Base-by-base conservation (phyloP, 1,140 invertebrate genomes). In the Danaus plexippus region DNA sequence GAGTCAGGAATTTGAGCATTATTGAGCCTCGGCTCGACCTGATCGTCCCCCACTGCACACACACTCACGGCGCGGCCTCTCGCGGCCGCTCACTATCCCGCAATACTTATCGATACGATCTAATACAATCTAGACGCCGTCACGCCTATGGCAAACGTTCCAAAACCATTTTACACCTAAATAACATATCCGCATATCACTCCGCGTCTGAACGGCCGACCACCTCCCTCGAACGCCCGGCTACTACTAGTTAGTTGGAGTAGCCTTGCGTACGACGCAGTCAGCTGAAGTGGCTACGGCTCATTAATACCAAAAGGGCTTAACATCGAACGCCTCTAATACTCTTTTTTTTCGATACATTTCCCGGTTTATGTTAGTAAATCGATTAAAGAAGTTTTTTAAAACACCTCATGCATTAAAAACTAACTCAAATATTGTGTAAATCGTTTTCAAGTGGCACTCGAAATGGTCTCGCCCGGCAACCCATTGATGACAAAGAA, bases 1-100 rank as follows among this genome's bases (percentile, higher is more conserved):
- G 91, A 76, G 92, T 93, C 77, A 94, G 89, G 88, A 92, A 92
- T 88, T 92, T 93, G 88, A 93, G 92, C 92, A 93, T 93, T 79
- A 83, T 87, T 81, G 80, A 76, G 80, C 77, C 69, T 74, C 74
- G 71, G 74, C 71, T 72, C 67, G 65, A 49, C 63, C 64, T 56
- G 68, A 60, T 65, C 56, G 66, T 68, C 66, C 69, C 60, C 67
- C 65, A 60, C 70, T 49, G 63, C 69, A 67, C 69, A 32, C 22
- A 66, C 76, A 71, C 76, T 69, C 59, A 54, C 65, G 68, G 71
- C 57, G 65, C 67, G 63, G 58, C 58, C 58, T 48, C 44, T 61
- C 51, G 53, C 61, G 57, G 56, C 50, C 65, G 52, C 59, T 54
- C 62, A 54, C 62, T 49, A 52, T 49, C 57, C 58, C 66, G 62